Evolutionary conservation across 2,797 vertebrate species (phyloP), one percentile per base, ranked within the genome.

Genomic region (Halcyon leucocephala): DNA sequence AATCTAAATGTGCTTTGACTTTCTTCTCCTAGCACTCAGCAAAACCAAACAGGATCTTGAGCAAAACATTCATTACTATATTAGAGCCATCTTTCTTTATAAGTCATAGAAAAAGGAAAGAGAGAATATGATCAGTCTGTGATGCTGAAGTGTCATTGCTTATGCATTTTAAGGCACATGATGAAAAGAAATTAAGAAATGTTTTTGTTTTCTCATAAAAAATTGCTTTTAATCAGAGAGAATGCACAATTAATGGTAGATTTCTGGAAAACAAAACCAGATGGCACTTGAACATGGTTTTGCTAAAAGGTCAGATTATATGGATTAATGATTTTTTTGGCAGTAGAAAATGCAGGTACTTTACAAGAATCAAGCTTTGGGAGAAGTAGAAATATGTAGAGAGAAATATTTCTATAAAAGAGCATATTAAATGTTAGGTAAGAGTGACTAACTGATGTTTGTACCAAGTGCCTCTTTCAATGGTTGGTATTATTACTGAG

Each of bases 201-300:
- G 46, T 26, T 46, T 78, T 58, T 82, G 12, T 51, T 82, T 74
- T 22, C 16, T 89, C 33, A 51, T 86, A 76, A 95, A 92, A 92
- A 92, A 61, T 60, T 83, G 4, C 28, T 85, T 97, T 86, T 71
- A 73, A 89, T n/a, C 18, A 51, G 71, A 2, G 39, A 9, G 18
- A 52, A 55, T 74, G 14, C 57, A 72, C 46, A 77, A 74, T 37
- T 73, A 73, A 51, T 37, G 35, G 42, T 52, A 39, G 19, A 91
- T 82, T 85, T 95, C 71, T 67, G 44, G 35, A 90, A 94, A 90
- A 54, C 16, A 81, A 93, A 91, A 82, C 28, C 26, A 25, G 62
- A 19, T 57, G 46, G 52, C 18, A 18, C 12, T 79, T 64, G 60
- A 57, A 79, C 87, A 69, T 57, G 7, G 37, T 89, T 93, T 72